Conservation (phyloP, 2,888 invertebrate species). For the Aphrophora alni region DNA sequence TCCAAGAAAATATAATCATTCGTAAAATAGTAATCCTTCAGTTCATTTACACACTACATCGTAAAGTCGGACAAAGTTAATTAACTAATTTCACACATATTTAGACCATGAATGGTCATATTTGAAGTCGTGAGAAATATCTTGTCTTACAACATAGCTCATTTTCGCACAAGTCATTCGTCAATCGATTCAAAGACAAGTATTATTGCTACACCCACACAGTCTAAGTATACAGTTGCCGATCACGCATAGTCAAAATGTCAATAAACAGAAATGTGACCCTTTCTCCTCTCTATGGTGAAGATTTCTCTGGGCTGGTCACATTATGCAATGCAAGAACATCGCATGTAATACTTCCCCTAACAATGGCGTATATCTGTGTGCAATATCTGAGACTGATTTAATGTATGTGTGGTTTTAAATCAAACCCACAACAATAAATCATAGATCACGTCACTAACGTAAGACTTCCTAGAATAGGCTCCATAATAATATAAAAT, state of each 20-base stretch:
- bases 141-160: too few species aligned
- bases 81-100: too few species aligned
- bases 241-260: slow-evolving; percentile 4
- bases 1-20: too few species aligned
- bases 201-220: background rate
- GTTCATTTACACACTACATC: too few species aligned
- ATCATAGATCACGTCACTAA: background rate
- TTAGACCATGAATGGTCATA: too few species aligned
- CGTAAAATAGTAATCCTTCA: too few species aligned
- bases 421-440: background rate
- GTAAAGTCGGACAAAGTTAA: too few species aligned
- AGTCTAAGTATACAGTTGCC: background rate
- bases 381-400: background rate
- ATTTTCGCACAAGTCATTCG: too few species aligned
- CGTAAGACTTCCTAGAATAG: too few species aligned
- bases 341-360: background rate
- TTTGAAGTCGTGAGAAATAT: too few species aligned
- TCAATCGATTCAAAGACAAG: too few species aligned
- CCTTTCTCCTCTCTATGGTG: background rate
- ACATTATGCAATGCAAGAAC: background rate
- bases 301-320: background rate
- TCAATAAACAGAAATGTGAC: slow-evolving; percentile 2
- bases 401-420: background rate
- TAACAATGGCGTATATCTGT: background rate
- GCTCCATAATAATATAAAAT: too few species aligned